Percentiles rank a stretch among this genome's conserved stretches.
Conservation (phyloP, 2,113 vertebrate genomes). For the Synodontis membranacea region DNA sequence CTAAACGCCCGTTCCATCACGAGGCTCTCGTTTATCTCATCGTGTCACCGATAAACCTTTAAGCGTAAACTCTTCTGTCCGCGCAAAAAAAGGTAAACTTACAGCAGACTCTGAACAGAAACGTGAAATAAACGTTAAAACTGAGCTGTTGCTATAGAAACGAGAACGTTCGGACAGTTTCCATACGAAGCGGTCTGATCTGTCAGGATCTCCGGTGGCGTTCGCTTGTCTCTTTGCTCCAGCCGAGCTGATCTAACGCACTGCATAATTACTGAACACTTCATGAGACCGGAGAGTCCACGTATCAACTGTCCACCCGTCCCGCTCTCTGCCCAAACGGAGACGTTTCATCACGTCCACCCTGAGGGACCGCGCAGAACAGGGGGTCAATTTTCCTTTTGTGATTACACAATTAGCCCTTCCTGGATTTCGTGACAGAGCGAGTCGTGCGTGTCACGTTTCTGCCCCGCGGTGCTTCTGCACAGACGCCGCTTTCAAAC, state of each 20-base stretch:
- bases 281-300: not conserved
- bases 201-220: not conserved
- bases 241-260: not conserved
- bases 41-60: no score
- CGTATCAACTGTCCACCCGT: not conserved
- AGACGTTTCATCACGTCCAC: not conserved
- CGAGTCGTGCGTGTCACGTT: not conserved
- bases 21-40: no score
- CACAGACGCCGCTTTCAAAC: not conserved
- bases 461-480: not conserved
- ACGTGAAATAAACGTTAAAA: no score
- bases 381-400: not conserved
- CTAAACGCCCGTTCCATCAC: no score
- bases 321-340: not conserved
- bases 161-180: not conserved
- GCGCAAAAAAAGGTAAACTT: no score
- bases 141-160: no score
- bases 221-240: not conserved
- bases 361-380: not conserved
- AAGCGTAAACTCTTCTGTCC: no score
- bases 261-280: not conserved
- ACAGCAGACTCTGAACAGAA: no score
- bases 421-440: not conserved
- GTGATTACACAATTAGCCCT: slow-evolving; percentile 21
- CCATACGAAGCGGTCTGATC: not conserved